phyloP scores from a whole-genome alignment of 2,888 invertebrate genomes.

The Sycophila texana region DNA sequence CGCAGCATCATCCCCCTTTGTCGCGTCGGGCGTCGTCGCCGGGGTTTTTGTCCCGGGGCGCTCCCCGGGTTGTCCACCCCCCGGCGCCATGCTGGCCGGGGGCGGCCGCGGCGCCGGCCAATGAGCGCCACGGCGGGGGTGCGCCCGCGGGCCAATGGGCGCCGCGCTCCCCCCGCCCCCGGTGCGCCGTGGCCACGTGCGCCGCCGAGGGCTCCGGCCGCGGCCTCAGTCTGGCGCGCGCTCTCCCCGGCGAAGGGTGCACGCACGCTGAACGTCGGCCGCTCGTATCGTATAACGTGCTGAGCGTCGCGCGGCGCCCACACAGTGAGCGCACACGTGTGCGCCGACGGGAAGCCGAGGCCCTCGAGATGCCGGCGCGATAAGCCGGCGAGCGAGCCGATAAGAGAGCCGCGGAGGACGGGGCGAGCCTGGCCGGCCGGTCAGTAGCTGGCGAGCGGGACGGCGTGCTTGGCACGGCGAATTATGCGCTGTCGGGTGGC shows the following conservation, averaged over 20 bases:
- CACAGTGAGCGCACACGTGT: neutral
- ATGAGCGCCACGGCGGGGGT: constrained; percentile 61
- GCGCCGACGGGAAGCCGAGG: neutral
- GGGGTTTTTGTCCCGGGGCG: neutral
- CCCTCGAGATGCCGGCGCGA: constrained; percentile 11
- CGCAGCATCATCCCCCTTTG: constrained; percentile 1
- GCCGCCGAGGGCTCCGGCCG: constrained; percentile 54
- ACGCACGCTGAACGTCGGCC: neutral
- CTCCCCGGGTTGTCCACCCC: neutral
- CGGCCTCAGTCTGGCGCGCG: constrained; percentile 47
- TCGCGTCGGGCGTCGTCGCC: neutral
- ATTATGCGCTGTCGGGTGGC: too few species aligned
- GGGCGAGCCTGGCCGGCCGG: neutral
- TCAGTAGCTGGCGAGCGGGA: neutral
- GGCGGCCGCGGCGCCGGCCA: constrained; percentile 67
- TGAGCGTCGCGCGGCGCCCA: neutral
- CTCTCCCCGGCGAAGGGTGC: constrained; percentile 12
- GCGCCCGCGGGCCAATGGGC: constrained; percentile 62
- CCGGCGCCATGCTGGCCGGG: constrained; percentile 71
- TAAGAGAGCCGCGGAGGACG: neutral
- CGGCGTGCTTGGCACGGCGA: neutral
- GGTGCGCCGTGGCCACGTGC: constrained; percentile 67
- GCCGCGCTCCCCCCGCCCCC: constrained; percentile 59
- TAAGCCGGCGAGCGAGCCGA: constrained; percentile 3
- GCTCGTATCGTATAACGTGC: neutral